Evolutionary conservation across 1,140 invertebrate species (phyloP).

Genomic region (Macrostomum lignano): DNA sequence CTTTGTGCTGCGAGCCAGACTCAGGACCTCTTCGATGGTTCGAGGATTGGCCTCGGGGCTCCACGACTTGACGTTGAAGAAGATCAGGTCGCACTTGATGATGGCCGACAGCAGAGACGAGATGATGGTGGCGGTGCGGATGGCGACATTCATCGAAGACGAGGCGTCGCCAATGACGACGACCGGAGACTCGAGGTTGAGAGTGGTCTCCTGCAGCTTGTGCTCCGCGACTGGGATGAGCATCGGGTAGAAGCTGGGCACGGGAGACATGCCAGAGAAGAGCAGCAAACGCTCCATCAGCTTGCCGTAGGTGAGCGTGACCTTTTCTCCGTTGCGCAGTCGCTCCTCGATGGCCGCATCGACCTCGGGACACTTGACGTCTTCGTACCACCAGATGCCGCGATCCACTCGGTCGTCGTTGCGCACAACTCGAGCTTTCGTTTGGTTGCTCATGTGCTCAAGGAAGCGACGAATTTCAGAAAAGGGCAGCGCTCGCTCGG

Average conservation of each 20-base stretch:
- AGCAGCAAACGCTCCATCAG: constrained; percentile 17
- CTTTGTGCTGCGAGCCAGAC: constrained; percentile 14
- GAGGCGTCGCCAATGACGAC: constrained; percentile 21
- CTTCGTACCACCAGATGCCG: constrained; percentile 22
- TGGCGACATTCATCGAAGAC: constrained; percentile 20
- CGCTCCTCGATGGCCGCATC: constrained; percentile 13
- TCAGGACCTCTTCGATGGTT: constrained; percentile 11
- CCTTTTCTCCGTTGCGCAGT: constrained; percentile 10
- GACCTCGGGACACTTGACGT: constrained; percentile 13
- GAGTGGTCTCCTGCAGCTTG: constrained; percentile 13
- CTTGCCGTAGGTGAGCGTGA: constrained; percentile 19
- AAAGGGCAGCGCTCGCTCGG: constrained; percentile 13
- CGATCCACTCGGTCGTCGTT: constrained; percentile 14
- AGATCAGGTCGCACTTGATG: constrained; percentile 16
- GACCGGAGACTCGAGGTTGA: constrained; percentile 15
- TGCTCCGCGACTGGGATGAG: constrained; percentile 12
- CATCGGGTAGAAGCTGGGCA: constrained; percentile 10
- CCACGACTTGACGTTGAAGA: constrained; percentile 13
- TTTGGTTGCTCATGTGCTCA: constrained; percentile 10
- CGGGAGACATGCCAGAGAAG: constrained; percentile 10
- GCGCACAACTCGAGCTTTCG: constrained; percentile 12
- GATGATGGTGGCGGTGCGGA: constrained; percentile 20
- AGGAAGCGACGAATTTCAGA: constrained; percentile 12
- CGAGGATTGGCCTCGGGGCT: background rate
- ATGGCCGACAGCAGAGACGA: constrained; percentile 17